Evolutionary conservation across 2,797 vertebrate species (phyloP).

Genomic region (Amblyraja radiata): DNA sequence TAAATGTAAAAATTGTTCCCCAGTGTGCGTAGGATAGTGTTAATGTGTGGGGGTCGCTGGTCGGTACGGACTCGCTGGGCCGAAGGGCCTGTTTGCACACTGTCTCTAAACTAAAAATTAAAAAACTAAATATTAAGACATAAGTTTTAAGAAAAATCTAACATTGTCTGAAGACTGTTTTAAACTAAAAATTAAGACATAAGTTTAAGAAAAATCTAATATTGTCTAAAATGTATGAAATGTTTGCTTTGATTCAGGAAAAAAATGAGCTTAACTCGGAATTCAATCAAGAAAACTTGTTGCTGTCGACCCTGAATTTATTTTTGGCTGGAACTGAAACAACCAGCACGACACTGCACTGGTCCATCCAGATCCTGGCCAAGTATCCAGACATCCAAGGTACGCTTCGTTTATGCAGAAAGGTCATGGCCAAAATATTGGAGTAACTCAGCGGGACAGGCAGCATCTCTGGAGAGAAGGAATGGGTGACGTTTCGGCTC

Average conservation of each 20-base stretch:
- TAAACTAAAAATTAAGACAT: no score
- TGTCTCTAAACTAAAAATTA: no score
- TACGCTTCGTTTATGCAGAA: neutral
- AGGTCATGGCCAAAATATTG: neutral
- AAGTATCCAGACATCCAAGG: constrained; percentile 36
- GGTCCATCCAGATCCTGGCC: constrained; percentile 35
- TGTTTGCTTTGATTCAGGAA: neutral
- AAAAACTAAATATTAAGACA: no score
- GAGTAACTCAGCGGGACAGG: no score
- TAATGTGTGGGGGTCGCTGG: no score
- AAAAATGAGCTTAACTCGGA: neutral
- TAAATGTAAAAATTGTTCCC: no score
- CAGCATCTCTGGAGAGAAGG: no score
- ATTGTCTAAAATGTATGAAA: neutral
- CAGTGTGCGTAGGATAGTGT: no score
- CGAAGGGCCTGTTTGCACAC: no score
- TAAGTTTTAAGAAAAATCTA: neutral
- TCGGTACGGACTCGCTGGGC: no score
- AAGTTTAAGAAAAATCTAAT: neutral
- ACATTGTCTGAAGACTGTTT: neutral
- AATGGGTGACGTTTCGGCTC: no score
- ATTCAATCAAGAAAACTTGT: neutral
- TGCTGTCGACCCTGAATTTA: constrained; percentile 35
- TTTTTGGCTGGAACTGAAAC: constrained; percentile 44
- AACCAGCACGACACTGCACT: constrained; percentile 40